These are phyloP conservation scores for Andrena chrysosceles DNA, from an alignment of 2,888 invertebrate genomes.

Conservation along the genomic window DNA sequence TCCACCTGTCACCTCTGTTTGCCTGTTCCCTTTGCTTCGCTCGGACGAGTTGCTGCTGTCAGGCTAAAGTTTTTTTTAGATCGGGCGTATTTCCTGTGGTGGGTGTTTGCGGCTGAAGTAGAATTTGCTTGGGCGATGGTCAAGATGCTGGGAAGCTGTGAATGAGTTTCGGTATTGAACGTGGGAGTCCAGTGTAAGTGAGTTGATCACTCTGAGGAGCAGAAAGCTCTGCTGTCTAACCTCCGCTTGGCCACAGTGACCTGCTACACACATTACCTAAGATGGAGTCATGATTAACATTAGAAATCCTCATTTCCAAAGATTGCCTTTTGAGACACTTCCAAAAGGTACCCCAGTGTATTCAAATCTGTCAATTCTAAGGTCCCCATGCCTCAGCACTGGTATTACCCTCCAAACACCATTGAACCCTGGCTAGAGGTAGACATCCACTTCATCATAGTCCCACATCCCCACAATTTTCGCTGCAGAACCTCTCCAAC, in stretches of 20 bases:
- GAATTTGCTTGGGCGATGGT: not conserved
- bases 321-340: not conserved
- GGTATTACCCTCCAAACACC: not conserved
- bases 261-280: no score
- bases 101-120: not conserved
- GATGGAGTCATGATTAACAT: not conserved
- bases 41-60: not conserved
- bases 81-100: not conserved
- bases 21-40: not conserved
- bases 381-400: not conserved
- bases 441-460: not conserved
- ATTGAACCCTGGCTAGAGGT: not conserved
- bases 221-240: no score
- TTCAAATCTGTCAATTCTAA: not conserved
- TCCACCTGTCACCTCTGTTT: constrained; percentile 40
- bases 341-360: not conserved
- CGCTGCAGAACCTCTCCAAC: not conserved
- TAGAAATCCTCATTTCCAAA: not conserved
- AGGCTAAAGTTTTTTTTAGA: no score
- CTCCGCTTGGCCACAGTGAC: no score
- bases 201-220: no score
- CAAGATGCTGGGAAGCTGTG: not conserved
- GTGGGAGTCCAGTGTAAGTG: not conserved
- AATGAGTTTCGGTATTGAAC: not conserved
- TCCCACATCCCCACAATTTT: not conserved